Conservation (phyloP, 2,797 vertebrate genomes). For the Enteromius treurensis region DNA sequence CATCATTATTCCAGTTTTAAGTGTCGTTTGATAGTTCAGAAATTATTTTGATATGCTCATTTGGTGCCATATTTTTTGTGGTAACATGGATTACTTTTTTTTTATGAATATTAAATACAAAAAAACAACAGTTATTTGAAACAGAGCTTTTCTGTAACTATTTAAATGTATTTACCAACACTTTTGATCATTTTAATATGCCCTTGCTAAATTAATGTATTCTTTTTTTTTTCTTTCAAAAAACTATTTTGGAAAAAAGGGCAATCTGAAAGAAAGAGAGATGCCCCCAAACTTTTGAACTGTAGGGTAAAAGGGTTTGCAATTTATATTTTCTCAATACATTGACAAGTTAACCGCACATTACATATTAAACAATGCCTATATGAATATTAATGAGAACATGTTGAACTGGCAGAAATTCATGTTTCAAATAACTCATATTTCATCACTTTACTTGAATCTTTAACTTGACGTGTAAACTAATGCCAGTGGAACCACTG, state of each 20-base stretch:
- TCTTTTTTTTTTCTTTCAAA: too few relatives aligned
- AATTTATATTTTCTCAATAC: neutral
- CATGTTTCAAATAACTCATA: constrained; percentile 1
- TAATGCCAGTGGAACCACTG: constrained; percentile 19
- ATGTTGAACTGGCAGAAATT: neutral
- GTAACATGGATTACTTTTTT: neutral
- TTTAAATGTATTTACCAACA: neutral
- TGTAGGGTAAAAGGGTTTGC: neutral
- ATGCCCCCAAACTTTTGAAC: neutral
- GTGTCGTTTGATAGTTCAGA: neutral
- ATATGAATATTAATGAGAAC: constrained; percentile 6
- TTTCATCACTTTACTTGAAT: neutral
- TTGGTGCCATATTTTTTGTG: neutral
- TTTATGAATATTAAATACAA: neutral
- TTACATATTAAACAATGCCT: neutral
- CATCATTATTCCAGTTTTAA: neutral
- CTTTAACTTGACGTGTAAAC: neutral
- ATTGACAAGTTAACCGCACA: neutral
- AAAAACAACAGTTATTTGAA: neutral
- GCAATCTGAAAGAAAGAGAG: neutral
- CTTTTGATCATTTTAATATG: neutral
- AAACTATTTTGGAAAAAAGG: neutral
- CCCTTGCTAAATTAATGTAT: neutral
- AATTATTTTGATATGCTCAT: neutral
- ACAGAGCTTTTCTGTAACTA: neutral